Percentiles rank a stretch among this genome's conserved stretches.
Conservation (phyloP, 2,888 invertebrate genomes). For the Polydrusus pterygomalis region DNA sequence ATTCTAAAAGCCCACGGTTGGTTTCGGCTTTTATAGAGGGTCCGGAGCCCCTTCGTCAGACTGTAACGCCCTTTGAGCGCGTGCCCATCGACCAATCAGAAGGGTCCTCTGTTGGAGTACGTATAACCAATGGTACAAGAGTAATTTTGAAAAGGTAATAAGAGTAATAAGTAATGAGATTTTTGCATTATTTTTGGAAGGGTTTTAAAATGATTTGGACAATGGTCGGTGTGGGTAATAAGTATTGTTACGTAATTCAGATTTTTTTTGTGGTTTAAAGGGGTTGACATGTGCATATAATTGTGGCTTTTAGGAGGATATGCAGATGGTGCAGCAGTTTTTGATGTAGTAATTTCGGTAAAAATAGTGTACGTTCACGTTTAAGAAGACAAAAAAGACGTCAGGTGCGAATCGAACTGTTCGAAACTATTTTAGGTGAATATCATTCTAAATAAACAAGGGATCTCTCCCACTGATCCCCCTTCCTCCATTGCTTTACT, state of each 20-base stretch:
- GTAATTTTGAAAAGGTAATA: constrained; percentile 27
- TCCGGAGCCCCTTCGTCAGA: constrained; percentile 29
- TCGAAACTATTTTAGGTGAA: too few relatives aligned
- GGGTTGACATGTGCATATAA: constrained; percentile 27
- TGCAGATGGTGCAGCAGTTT: constrained; percentile 3
- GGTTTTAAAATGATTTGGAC: constrained; percentile 7
- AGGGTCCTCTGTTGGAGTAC: constrained; percentile 12
- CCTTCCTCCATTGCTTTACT: too few relatives aligned
- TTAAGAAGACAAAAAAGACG: too few relatives aligned
- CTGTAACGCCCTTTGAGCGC: constrained; percentile 51
- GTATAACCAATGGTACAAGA: constrained; percentile 34
- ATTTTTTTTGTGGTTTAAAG: constrained; percentile 2
- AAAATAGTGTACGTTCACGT: too few relatives aligned
- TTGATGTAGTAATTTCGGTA: too few relatives aligned
- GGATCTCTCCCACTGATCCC: too few relatives aligned
- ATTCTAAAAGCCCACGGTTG: constrained; percentile 29
- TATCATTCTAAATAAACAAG: too few relatives aligned
- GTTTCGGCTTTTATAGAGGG: constrained; percentile 47
- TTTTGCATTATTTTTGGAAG: constrained; percentile 14
- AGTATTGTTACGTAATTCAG: constrained; percentile 25
- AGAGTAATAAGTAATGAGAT: constrained; percentile 19
- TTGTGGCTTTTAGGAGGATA: background rate
- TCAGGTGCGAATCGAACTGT: too few relatives aligned
- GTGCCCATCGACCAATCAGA: constrained; percentile 50
- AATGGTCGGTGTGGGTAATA: background rate